Evolutionary conservation across 2,888 invertebrate genomes (phyloP).

Genomic region (Ptychoptera contaminata): DNA sequence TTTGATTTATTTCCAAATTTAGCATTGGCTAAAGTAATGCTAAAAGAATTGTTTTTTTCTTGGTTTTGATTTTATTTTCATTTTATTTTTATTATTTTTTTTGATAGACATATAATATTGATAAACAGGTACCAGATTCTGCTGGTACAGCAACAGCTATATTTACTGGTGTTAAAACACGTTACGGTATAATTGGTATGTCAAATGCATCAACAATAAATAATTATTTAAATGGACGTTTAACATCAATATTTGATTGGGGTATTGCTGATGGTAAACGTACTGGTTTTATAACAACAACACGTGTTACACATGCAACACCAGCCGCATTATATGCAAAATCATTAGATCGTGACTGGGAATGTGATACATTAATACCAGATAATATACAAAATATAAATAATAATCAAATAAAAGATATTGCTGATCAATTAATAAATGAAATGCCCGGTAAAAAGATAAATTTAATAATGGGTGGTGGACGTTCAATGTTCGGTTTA

Average conservation of each 20-base stretch:
- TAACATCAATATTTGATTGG: constrained; percentile 39
- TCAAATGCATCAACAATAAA: constrained; percentile 24
- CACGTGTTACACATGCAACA: constrained; percentile 48
- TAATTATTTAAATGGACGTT: constrained; percentile 28
- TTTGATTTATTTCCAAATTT: constrained; percentile 46
- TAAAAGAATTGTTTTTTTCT: not conserved
- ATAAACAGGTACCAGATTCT: constrained; percentile 52
- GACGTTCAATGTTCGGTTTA: constrained; percentile 33
- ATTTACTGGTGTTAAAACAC: constrained; percentile 44
- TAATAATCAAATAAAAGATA: constrained; percentile 37
- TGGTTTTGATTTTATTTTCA: constrained; percentile 1
- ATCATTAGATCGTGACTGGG: constrained; percentile 40
- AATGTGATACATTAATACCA: constrained; percentile 35
- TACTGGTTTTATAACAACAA: constrained; percentile 49
- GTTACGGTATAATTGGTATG: constrained; percentile 39
- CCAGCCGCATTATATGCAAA: constrained; percentile 43
- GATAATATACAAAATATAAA: constrained; percentile 21
- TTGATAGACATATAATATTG: constrained; percentile 48
- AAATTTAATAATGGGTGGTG: constrained; percentile 48
- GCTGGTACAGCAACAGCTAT: constrained; percentile 53
- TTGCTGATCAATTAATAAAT: constrained; percentile 45
- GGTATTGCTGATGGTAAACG: constrained; percentile 39
- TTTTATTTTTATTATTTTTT: not conserved
- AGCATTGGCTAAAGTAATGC: constrained; percentile 42
- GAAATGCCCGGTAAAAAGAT: constrained; percentile 41